Conservation (phyloP, 2,113 vertebrate genomes). For the Carassius gibelio region DNA sequence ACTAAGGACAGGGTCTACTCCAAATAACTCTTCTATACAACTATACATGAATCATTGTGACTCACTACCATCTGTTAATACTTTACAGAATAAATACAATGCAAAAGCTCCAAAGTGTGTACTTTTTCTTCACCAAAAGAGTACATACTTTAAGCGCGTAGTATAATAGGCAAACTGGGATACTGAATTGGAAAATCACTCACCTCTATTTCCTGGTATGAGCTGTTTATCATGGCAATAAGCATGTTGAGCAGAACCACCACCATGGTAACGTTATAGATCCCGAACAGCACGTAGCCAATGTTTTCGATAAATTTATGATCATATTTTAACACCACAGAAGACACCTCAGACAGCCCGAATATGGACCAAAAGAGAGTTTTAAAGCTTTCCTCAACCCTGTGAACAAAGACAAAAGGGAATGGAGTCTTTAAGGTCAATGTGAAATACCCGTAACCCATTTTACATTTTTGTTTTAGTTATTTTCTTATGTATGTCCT, state of each 20-base stretch:
- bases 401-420: constrained; percentile 55
- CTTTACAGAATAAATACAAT: too few species aligned
- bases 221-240: constrained; percentile 93
- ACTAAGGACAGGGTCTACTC: too few species aligned
- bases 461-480: not conserved
- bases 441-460: not conserved
- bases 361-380: constrained; percentile 93
- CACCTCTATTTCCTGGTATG: constrained; percentile 92
- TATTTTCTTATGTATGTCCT: not conserved
- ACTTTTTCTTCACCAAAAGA: too few species aligned
- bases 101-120: too few species aligned
- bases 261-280: constrained; percentile 92
- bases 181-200: not conserved
- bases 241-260: constrained; percentile 91
- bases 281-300: constrained; percentile 88
- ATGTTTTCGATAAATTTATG: constrained; percentile 94
- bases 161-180: too few species aligned
- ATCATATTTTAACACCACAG: constrained; percentile 89
- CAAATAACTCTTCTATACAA: too few species aligned
- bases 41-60: too few species aligned
- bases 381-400: constrained; percentile 92
- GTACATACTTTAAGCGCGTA: too few species aligned
- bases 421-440: constrained; percentile 4
- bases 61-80: too few species aligned
- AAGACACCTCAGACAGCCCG: constrained; percentile 88